Evolutionary conservation across 2,797 vertebrate species (phyloP).

Genomic region (Okamejei kenojei): DNA sequence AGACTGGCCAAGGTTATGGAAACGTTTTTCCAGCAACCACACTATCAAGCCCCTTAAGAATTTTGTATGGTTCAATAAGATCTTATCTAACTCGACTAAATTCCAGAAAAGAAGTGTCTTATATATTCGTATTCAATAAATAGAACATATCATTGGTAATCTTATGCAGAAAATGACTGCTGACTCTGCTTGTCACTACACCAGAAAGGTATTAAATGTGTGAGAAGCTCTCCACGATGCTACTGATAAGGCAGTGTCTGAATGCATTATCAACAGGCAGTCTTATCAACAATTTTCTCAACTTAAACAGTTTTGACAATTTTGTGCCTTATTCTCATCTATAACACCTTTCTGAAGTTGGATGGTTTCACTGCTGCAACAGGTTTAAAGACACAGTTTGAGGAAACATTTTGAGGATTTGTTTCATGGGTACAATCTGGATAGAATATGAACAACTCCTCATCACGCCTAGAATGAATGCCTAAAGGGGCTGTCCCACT

Average conservation of each 20-base stretch:
- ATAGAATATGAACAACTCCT: background rate
- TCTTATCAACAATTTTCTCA: background rate
- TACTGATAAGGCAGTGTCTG: background rate
- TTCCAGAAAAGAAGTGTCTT: no score
- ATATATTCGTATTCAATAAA: no score
- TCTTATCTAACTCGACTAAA: no score
- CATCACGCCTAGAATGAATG: no score
- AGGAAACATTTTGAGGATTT: background rate
- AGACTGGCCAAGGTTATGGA: no score
- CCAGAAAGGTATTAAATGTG: background rate
- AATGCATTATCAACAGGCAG: no score
- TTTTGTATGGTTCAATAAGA: no score
- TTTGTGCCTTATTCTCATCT: background rate
- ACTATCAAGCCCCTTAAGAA: no score
- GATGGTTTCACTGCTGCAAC: background rate
- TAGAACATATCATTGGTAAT: background rate
- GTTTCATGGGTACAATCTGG: no score
- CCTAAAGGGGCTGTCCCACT: no score
- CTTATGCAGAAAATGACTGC: background rate
- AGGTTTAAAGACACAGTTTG: background rate
- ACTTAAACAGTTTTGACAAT: background rate
- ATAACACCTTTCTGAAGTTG: background rate
- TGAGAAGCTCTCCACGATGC: background rate
- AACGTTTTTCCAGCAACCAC: no score
- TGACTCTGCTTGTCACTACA: background rate